These are phyloP conservation scores for Autographa gamma DNA, from an alignment of 2,888 invertebrate species.

Conservation along the genomic window DNA sequence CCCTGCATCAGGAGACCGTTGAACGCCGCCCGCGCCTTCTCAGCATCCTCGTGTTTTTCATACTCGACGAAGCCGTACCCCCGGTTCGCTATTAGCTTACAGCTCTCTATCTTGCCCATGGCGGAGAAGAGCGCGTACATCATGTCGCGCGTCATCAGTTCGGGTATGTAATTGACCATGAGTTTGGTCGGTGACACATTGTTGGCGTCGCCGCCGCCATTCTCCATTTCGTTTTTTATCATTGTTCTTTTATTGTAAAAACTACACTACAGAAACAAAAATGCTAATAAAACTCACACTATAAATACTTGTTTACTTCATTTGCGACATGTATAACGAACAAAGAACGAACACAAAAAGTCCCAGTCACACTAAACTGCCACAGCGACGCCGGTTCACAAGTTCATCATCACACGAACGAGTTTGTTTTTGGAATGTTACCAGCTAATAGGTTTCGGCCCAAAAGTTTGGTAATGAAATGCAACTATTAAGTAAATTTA, in stretches of 20 bases:
- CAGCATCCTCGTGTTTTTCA: slow-evolving; percentile 87
- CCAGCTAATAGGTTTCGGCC: slow-evolving; percentile 71
- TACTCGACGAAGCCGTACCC: slow-evolving; percentile 88
- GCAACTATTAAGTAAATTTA: slow-evolving; percentile 44
- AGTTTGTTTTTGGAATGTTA: slow-evolving; percentile 87
- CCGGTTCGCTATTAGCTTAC: slow-evolving; percentile 86
- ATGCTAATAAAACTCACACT: slow-evolving; percentile 83
- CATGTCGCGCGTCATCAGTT: slow-evolving; percentile 88
- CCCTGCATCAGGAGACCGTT: slow-evolving; percentile 88
- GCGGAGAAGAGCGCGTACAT: slow-evolving; percentile 88
- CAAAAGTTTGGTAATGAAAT: slow-evolving; percentile 60
- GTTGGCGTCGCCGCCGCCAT: slow-evolving; percentile 88
- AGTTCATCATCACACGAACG: slow-evolving; percentile 84
- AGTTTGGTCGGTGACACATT: slow-evolving; percentile 89
- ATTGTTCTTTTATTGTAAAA: slow-evolving; percentile 79
- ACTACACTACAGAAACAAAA: slow-evolving; percentile 86
- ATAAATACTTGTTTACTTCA: slow-evolving; percentile 79
- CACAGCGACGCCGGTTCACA: slow-evolving; percentile 88
- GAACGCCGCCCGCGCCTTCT: slow-evolving; percentile 87
- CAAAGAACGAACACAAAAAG: slow-evolving; percentile 86
- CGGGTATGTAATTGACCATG: slow-evolving; percentile 89
- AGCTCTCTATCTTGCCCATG: slow-evolving; percentile 87
- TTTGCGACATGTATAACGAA: slow-evolving; percentile 83
- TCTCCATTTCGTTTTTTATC: slow-evolving; percentile 87
- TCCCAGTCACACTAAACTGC: slow-evolving; percentile 82